Conservation (phyloP, 2,888 invertebrate genomes). For the Caradrina kadenii region DNA sequence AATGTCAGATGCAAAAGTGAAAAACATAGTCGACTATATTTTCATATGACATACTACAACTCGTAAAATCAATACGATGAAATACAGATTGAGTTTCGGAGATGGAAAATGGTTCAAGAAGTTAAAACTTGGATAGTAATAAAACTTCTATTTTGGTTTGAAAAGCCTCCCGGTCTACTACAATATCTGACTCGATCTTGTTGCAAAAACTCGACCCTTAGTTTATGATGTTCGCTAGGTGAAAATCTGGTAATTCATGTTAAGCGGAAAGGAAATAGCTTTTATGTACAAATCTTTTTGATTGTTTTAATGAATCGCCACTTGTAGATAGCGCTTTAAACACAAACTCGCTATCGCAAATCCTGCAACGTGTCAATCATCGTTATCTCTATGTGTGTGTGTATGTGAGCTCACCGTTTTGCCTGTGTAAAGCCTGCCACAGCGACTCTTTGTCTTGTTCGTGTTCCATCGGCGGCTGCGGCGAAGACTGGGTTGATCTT, state of each 20-base stretch:
- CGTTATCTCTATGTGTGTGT: conserved; percentile 20
- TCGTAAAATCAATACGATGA: not conserved
- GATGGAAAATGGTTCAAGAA: not conserved
- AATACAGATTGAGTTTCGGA: not conserved
- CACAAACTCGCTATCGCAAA: conserved; percentile 21
- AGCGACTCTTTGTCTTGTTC: conserved; percentile 90
- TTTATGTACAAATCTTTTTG: conserved; percentile 5
- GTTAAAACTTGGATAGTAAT: not conserved
- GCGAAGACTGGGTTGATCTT: conserved; percentile 86
- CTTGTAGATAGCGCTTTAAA: conserved; percentile 17
- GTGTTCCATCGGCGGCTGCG: conserved; percentile 81
- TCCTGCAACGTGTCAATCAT: conserved; percentile 25
- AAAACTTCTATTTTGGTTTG: not conserved
- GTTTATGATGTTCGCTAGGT: too few species aligned
- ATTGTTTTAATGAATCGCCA: conserved; percentile 5
- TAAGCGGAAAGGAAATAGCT: not conserved
- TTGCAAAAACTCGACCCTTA: not conserved
- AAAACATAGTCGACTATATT: conserved; percentile 9
- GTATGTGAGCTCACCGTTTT: conserved; percentile 85
- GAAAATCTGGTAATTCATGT: not conserved
- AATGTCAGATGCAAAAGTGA: conserved; percentile 12
- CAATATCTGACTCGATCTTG: not conserved
- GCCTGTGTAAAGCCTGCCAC: conserved; percentile 89
- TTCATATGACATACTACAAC: not conserved
- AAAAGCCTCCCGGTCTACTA: not conserved